Percentiles rank a stretch among this genome's conserved stretches.
Conservation (phyloP, 2,113 vertebrate genomes). For the Embiotoca jacksoni region DNA sequence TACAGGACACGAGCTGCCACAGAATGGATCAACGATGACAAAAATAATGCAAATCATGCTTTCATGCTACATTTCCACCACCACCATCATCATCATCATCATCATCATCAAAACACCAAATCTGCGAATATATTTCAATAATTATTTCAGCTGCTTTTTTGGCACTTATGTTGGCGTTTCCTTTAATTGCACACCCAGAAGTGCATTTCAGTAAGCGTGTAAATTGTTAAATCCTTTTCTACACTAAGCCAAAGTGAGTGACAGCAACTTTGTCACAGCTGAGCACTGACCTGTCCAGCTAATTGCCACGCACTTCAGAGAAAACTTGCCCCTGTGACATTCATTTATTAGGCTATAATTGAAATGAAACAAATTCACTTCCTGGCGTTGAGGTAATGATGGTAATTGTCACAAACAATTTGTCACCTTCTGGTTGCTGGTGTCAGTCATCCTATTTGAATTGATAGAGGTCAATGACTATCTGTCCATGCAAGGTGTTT, state of each 20-base stretch:
- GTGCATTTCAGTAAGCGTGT: neutral
- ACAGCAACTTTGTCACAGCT: slow-evolving; percentile 41
- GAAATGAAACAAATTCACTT: slow-evolving; percentile 40
- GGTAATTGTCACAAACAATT: slow-evolving; percentile 52
- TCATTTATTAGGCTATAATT: slow-evolving; percentile 44
- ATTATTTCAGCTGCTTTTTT: neutral
- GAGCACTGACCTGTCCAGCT: slow-evolving; percentile 22
- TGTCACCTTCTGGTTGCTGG: slow-evolving; percentile 25
- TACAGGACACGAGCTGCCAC: too few relatives aligned
- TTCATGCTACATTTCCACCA: too few relatives aligned
- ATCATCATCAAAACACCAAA: neutral
- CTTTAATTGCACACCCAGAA: neutral
- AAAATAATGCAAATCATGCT: too few relatives aligned
- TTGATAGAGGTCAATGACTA: slow-evolving; percentile 9
- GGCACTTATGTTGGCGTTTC: neutral
- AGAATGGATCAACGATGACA: too few relatives aligned
- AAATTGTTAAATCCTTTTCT: slow-evolving; percentile 7
- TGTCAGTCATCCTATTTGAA: slow-evolving; percentile 38
- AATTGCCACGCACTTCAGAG: slow-evolving; percentile 44
- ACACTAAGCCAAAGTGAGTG: slow-evolving; percentile 30
- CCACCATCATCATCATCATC: too few relatives aligned
- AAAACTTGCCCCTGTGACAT: slow-evolving; percentile 22
- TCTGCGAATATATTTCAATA: neutral
- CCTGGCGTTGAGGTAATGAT: slow-evolving; percentile 27
- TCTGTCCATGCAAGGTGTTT: too few relatives aligned